Evolutionary conservation across 2,113 vertebrate species (phyloP).

Genomic region (Hippopotamus amphibius): DNA sequence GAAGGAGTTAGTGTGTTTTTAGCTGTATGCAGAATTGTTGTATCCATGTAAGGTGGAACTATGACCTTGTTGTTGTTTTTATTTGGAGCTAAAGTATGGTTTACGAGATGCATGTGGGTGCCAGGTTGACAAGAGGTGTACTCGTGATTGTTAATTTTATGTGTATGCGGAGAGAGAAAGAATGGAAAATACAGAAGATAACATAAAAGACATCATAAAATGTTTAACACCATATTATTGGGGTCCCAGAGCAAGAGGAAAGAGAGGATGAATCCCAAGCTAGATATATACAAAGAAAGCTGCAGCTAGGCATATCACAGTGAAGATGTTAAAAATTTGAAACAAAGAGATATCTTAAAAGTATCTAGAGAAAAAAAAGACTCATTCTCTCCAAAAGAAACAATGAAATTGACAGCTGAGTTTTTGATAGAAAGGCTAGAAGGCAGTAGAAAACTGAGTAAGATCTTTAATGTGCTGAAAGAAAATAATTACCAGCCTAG

Average conservation of each 20-base stretch:
- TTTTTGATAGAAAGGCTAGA: background rate
- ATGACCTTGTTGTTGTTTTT: background rate
- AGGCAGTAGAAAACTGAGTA: background rate
- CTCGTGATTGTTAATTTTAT: background rate
- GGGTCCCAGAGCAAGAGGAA: background rate
- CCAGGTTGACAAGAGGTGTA: background rate
- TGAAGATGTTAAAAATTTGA: slow-evolving; percentile 28
- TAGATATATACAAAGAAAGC: background rate
- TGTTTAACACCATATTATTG: background rate
- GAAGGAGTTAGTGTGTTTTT: background rate
- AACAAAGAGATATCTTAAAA: background rate
- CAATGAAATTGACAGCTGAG: background rate
- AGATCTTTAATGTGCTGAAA: background rate
- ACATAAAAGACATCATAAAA: background rate
- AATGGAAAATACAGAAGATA: background rate
- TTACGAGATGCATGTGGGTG: background rate
- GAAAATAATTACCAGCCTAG: background rate
- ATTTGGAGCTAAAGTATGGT: background rate
- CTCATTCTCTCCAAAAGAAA: background rate
- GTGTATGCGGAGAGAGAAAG: background rate
- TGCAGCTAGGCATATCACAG: background rate
- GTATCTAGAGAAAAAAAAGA: background rate
- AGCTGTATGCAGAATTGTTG: background rate
- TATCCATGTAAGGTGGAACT: background rate
- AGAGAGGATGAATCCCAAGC: background rate